Conservation (phyloP, 1,140 invertebrate genomes). For the Apis dorsata region DNA sequence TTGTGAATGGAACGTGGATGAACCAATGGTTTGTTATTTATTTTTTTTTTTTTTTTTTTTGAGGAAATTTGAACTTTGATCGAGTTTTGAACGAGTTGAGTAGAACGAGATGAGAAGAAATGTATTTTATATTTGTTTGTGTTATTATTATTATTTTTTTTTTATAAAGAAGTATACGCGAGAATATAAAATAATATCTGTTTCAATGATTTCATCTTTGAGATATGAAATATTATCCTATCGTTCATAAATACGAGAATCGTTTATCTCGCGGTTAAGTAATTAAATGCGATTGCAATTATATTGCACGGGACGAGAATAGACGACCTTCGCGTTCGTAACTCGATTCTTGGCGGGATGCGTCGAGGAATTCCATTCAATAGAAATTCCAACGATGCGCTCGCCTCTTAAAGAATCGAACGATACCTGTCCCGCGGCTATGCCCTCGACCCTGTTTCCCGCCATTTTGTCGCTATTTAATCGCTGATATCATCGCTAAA, state of each 20-base stretch:
- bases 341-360: slow-evolving; percentile 34
- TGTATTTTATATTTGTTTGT: too few species aligned
- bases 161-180: too few species aligned
- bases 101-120: too few species aligned
- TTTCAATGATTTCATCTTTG: too few species aligned
- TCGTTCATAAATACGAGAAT: background rate
- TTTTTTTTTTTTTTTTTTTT: background rate
- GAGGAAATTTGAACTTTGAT: too few species aligned
- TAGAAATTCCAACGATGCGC: slow-evolving; percentile 36
- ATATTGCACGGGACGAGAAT: background rate
- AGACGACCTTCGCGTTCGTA: background rate
- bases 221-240: background rate
- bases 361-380: slow-evolving; percentile 52
- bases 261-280: background rate
- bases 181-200: too few species aligned
- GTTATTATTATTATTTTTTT: too few species aligned
- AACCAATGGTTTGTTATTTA: background rate
- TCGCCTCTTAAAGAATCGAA: slow-evolving; percentile 30
- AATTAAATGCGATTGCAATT: background rate
- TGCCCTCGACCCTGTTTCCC: slow-evolving; percentile 72
- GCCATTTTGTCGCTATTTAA: slow-evolving; percentile 9
- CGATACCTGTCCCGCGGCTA: slow-evolving; percentile 39
- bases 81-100: too few species aligned
- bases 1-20: too few species aligned
- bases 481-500: slow-evolving; percentile 37